Evolutionary conservation across 2,888 invertebrate genomes (phyloP).

Genomic region (Ormyrus nitidulus): DNA sequence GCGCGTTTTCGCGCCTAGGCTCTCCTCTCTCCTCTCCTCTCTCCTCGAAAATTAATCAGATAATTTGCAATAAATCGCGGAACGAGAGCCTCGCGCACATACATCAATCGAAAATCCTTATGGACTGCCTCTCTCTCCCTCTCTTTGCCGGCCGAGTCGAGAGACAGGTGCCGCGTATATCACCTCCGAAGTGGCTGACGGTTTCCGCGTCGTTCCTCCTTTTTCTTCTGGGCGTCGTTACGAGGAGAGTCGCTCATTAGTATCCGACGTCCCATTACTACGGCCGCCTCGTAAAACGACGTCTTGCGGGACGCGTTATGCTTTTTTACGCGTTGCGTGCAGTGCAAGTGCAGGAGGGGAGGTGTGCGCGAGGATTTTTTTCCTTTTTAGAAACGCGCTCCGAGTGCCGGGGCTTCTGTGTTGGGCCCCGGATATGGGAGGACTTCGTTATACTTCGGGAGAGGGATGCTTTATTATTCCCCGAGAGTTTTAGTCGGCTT

Average conservation of each 20-base stretch:
- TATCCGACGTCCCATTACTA: conserved; percentile 71
- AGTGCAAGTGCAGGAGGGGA: too few relatives aligned
- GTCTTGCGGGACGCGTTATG: not conserved
- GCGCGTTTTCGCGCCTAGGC: conserved; percentile 34
- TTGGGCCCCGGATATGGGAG: not conserved
- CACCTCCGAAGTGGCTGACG: conserved; percentile 14
- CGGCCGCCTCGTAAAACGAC: conserved; percentile 67
- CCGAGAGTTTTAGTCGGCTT: too few relatives aligned
- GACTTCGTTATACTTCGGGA: conserved; percentile 1
- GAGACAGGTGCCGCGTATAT: conserved; percentile 46
- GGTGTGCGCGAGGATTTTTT: not conserved
- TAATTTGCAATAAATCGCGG: conserved; percentile 54
- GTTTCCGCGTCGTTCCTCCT: conserved; percentile 36
- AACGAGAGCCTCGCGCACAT: conserved; percentile 9
- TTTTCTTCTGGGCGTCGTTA: conserved; percentile 20
- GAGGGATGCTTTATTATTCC: not conserved
- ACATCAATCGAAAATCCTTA: conserved; percentile 40
- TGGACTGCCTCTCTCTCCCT: too few relatives aligned
- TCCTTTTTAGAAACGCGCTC: not conserved
- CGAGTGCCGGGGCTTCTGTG: not conserved
- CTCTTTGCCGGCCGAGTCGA: too few relatives aligned
- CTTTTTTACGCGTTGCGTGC: too few relatives aligned
- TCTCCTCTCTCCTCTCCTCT: not conserved
- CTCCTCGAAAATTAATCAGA: conserved; percentile 52
- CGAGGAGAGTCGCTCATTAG: conserved; percentile 66